Conservation (phyloP, 2,797 vertebrate species). For the Nasua narica region DNA sequence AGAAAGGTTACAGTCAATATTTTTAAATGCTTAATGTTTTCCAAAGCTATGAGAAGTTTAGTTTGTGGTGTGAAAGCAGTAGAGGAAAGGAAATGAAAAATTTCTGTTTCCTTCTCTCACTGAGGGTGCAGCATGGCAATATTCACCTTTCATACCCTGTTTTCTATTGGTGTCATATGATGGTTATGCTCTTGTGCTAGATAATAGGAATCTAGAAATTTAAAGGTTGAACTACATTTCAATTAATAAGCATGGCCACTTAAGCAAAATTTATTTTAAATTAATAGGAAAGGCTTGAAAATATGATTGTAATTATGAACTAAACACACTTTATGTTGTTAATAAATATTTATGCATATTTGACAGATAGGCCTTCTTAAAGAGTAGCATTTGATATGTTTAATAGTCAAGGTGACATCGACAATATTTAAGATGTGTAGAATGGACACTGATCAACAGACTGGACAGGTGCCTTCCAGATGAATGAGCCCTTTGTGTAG, state of each 20-base stretch:
- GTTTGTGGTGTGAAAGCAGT: not conserved
- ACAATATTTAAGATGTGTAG: not conserved
- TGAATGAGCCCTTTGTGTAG: not conserved
- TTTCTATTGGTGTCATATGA: not conserved
- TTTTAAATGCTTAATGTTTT: not conserved
- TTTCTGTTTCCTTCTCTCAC: not conserved
- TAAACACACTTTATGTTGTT: not conserved
- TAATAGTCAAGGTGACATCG: not conserved
- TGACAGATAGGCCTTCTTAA: not conserved
- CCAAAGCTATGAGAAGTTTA: not conserved
- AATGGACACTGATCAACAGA: not conserved
- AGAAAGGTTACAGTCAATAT: not conserved
- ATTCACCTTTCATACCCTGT: not conserved
- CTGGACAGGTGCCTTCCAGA: fast-evolving
- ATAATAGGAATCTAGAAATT: not conserved
- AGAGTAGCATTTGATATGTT: not conserved
- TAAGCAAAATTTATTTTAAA: not conserved
- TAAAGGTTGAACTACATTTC: not conserved
- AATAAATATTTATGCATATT: not conserved
- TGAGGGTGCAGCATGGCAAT: not conserved
- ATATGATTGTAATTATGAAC: not conserved
- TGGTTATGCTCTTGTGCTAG: not conserved
- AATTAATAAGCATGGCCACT: not conserved
- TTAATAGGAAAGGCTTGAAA: not conserved
- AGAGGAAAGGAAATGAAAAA: not conserved